phyloP scores from a whole-genome alignment of 2,797 vertebrate species.

The Hyperoplus immaculatus region DNA sequence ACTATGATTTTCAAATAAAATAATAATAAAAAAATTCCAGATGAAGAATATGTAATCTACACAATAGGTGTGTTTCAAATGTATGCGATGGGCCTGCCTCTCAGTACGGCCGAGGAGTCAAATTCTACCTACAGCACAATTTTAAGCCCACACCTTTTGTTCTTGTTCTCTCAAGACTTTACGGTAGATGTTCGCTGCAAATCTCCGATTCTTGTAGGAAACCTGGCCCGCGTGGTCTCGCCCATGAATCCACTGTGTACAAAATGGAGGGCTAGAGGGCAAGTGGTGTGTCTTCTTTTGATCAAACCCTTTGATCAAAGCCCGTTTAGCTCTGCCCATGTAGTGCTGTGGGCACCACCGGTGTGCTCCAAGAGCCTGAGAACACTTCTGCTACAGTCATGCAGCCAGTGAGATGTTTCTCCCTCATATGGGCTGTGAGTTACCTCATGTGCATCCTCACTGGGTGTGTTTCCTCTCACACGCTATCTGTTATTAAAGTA shows the following conservation, averaged over 20 bases:
- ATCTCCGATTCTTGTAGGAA: slow-evolving; percentile 77
- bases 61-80: slow-evolving; percentile 57
- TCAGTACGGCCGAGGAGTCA: slow-evolving; percentile 46
- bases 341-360: slow-evolving; percentile 85
- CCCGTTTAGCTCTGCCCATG: slow-evolving; percentile 85
- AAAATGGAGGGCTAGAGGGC: slow-evolving; percentile 85
- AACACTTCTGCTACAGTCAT: slow-evolving; percentile 61
- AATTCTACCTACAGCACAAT: slow-evolving; percentile 70
- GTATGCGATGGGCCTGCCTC: slow-evolving; percentile 51
- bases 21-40: background rate
- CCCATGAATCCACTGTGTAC: slow-evolving; percentile 79
- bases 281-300: slow-evolving; percentile 84
- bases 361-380: slow-evolving; percentile 76
- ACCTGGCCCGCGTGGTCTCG: slow-evolving; percentile 79
- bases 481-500: slow-evolving; percentile 18
- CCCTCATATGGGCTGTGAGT: slow-evolving; percentile 58
- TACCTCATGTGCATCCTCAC: slow-evolving; percentile 25
- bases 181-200: slow-evolving; percentile 67
- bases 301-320: slow-evolving; percentile 86
- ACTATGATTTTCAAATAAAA: slow-evolving; percentile 28
- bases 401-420: slow-evolving; percentile 67
- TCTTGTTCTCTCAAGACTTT: slow-evolving; percentile 64
- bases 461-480: slow-evolving; percentile 21
- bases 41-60: slow-evolving; percentile 30
- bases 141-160: slow-evolving; percentile 77